phyloP scores from a whole-genome alignment of 1,140 invertebrate genomes.

The Aphelenchoides fujianensis region DNA sequence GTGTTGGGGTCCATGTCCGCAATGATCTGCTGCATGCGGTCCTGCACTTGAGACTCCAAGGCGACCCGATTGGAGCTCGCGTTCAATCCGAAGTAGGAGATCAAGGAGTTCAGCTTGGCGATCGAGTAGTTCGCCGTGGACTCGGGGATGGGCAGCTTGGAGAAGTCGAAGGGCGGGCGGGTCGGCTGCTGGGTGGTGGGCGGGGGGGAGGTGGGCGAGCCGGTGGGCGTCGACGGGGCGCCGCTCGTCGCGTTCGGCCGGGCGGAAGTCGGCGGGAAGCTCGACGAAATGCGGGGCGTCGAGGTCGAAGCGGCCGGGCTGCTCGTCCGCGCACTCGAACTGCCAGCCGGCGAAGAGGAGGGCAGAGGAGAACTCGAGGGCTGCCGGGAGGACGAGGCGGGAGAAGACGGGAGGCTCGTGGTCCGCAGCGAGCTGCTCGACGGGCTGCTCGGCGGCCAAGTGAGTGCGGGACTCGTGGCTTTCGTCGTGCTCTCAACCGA shows the following conservation, averaged over 20 bases:
- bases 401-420: too few relatives aligned
- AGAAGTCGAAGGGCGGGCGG: background rate
- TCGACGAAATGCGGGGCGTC: background rate
- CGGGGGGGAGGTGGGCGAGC: background rate
- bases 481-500: too few relatives aligned
- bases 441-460: too few relatives aligned
- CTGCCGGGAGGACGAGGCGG: too few relatives aligned
- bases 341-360: background rate
- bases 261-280: too few relatives aligned
- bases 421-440: too few relatives aligned
- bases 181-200: background rate
- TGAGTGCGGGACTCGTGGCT: slow-evolving; percentile 17
- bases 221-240: background rate
- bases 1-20: slow-evolving; percentile 17
- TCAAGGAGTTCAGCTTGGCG: background rate
- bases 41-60: slow-evolving; percentile 17
- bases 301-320: slow-evolving; percentile 12
- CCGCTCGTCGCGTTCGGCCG: background rate
- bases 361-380: background rate
- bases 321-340: background rate
- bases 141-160: background rate
- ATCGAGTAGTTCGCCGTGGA: slow-evolving; percentile 14
- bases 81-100: slow-evolving; percentile 13
- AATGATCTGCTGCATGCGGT: slow-evolving; percentile 11
- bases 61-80: background rate